Evolutionary conservation across 2,888 invertebrate genomes (phyloP), one percentile per base, ranked within the genome.

Genomic region (Amitus sp.): DNA sequence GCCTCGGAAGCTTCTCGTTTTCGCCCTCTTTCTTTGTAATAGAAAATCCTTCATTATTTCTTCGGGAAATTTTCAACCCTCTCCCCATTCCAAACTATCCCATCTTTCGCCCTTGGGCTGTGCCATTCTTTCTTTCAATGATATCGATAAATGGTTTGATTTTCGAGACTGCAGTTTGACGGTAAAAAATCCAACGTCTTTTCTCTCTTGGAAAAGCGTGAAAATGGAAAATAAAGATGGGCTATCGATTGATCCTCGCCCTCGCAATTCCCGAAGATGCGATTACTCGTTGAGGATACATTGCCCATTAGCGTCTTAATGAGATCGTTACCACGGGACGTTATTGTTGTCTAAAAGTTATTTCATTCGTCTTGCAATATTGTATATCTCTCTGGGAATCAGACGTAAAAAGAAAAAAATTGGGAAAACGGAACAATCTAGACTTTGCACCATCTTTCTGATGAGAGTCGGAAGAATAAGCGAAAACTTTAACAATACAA

Each of bases 71-170:
- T 65, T 65, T 62, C 62, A 62, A 59, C 62, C 56, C 62, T 62
- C 62, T 59, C 62, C n/a, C 62, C 59, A 59, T 39, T 54, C 56
- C 51, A 58, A 55, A 51, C 49, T 58, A 65, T 65, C 62, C 56
- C 61, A 49, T 65, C 62, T 59, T 46, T 55, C 52, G 65, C 65
- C 65, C 53, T 49, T 61, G 56, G 56, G 55, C 58, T 34, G 48
- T 47, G 23, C 61, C 55, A 52, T 62, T 62, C 56, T 62, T 53
- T 48, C 61, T 56, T 49, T 55, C 56, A 65, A 62, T 62, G 60
- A 62, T 71, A 66, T 66, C 75, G 72, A 74, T 78, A 78, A 79
- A 78, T 78, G 77, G 78, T 78, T 77, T 79, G 78, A 77, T 78
- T 77, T 78, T 74, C 73, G 69, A 62, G 59, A 56, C 53, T 59